phyloP scores from a whole-genome alignment of 2,797 vertebrate genomes.

The Acanthornis magna region DNA sequence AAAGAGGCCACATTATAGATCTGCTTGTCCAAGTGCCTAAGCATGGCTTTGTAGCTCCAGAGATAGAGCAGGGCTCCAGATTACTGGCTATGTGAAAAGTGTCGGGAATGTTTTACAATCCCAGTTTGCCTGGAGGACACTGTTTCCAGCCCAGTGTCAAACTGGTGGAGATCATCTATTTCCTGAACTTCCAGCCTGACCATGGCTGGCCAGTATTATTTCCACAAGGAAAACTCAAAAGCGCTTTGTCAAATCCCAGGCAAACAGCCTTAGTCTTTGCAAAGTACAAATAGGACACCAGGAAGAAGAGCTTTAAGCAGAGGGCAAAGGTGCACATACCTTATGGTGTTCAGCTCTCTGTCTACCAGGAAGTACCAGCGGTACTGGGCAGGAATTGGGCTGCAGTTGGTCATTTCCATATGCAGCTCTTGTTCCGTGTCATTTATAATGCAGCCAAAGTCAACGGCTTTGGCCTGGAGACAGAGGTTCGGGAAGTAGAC shows the following conservation, averaged over 20 bases:
- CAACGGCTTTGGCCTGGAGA: slow-evolving; percentile 76
- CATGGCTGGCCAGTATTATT: background rate
- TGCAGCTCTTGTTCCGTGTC: slow-evolving; percentile 73
- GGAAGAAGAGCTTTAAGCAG: background rate
- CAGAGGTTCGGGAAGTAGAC: slow-evolving; percentile 86
- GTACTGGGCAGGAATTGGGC: slow-evolving; percentile 80
- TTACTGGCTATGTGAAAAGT: fast-evolving
- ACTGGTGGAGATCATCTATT: background rate
- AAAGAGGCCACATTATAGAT: background rate
- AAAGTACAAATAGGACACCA: background rate
- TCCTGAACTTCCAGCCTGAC: background rate
- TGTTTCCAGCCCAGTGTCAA: background rate
- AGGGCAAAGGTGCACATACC: slow-evolving; percentile 60
- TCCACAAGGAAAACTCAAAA: background rate
- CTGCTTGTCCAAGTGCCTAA: background rate
- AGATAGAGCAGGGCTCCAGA: background rate
- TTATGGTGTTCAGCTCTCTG: slow-evolving; percentile 35
- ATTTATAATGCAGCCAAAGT: slow-evolving; percentile 90
- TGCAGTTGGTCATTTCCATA: slow-evolving; percentile 83
- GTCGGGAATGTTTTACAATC: no score
- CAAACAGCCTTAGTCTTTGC: background rate
- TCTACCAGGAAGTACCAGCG: slow-evolving; percentile 80
- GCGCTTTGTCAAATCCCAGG: background rate
- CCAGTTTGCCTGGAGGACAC: background rate
- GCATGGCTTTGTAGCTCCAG: background rate